Evolutionary conservation across 2,888 invertebrate genomes (phyloP).

Genomic region (Emmelina monodactyla): DNA sequence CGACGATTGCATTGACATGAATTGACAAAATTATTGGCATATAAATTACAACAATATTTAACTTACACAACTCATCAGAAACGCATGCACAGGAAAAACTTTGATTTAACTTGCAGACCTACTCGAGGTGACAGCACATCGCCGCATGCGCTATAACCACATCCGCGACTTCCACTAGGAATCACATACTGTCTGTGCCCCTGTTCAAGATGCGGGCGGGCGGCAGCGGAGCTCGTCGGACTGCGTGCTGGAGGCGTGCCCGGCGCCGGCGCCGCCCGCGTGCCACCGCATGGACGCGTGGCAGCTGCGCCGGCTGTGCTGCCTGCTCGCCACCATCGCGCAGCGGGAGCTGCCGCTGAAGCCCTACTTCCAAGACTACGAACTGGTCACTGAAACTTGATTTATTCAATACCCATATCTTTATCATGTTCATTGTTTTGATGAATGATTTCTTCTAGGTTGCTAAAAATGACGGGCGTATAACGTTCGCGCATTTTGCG

Average conservation of each 20-base stretch:
- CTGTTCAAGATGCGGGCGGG: constrained; percentile 34
- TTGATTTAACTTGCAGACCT: too few species aligned
- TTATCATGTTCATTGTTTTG: neutral
- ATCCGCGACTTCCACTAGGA: too few species aligned
- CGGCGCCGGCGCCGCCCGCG: constrained; percentile 73
- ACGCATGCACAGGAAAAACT: too few species aligned
- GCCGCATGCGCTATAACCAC: too few species aligned
- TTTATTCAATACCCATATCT: neutral
- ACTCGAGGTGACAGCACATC: too few species aligned
- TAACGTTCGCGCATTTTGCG: constrained; percentile 80
- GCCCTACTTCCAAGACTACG: constrained; percentile 80
- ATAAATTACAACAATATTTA: too few species aligned
- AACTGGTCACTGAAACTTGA: constrained; percentile 50
- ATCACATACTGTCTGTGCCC: too few species aligned
- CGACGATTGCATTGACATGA: too few species aligned
- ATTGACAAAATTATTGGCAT: too few species aligned
- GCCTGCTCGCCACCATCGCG: constrained; percentile 78
- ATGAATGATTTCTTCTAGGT: constrained; percentile 48
- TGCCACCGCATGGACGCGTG: constrained; percentile 71
- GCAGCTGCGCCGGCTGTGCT: constrained; percentile 72
- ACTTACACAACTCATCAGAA: too few species aligned
- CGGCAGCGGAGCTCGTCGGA: constrained; percentile 41
- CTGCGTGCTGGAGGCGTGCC: constrained; percentile 53
- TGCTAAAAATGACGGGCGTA: constrained; percentile 76
- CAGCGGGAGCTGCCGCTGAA: constrained; percentile 70